Evolutionary conservation across 2,797 vertebrate species (phyloP).

Genomic region (Urosaurus nigricauda): DNA sequence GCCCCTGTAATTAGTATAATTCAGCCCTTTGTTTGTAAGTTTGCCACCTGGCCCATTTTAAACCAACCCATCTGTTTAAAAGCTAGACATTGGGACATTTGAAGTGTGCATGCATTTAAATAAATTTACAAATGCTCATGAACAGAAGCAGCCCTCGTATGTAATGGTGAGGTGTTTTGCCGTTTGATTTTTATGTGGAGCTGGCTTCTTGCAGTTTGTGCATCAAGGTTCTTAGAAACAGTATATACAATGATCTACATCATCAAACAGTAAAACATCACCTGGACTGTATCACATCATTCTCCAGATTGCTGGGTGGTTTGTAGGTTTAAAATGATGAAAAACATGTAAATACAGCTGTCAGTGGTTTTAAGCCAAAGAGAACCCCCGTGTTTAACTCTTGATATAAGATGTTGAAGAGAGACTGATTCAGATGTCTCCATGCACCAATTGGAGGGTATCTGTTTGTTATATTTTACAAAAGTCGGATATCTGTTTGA

Average conservation of each 20-base stretch:
- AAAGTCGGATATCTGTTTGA: too few relatives aligned
- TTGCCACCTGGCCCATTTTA: conserved; percentile 1
- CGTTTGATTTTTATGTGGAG: background rate
- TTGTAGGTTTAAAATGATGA: background rate
- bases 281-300: too few relatives aligned
- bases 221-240: background rate
- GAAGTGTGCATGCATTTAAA: background rate
- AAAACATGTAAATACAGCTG: background rate
- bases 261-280: background rate
- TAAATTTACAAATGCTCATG: conserved; percentile 1
- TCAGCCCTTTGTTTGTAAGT: conserved; percentile 3
- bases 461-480: background rate
- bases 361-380: background rate
- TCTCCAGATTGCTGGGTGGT: background rate
- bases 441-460: background rate
- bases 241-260: too few relatives aligned
- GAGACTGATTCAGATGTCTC: background rate
- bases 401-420: background rate
- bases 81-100: background rate
- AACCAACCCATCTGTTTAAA: background rate
- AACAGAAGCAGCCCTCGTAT: background rate
- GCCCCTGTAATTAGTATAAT: background rate
- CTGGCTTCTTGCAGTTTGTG: too few relatives aligned
- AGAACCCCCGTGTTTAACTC: background rate
- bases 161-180: background rate